Conservation (phyloP, 2,113 vertebrate genomes). For the Petrocephalus microphthalmus region DNA sequence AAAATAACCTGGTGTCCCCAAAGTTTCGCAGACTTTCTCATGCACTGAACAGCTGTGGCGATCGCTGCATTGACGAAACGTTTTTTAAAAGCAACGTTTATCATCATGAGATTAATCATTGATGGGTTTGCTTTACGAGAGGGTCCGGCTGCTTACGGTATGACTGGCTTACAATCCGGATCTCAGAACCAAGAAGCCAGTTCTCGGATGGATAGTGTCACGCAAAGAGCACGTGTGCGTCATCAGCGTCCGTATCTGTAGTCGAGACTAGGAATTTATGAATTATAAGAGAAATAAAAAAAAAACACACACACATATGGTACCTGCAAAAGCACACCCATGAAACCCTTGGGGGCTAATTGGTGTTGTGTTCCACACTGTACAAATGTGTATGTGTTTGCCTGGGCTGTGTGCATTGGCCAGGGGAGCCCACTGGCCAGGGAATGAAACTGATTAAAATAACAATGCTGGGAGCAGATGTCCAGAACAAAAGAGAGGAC, state of each 20-base stretch:
- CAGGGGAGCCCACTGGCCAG: conserved; percentile 12
- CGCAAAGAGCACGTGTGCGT: conserved; percentile 42
- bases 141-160: not conserved
- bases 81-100: not conserved
- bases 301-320: not conserved
- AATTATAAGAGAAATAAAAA: not conserved
- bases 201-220: conserved; percentile 3
- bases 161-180: not conserved
- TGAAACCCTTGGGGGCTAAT: not conserved
- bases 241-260: not conserved
- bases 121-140: not conserved
- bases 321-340: not conserved
- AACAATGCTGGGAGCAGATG: conserved; percentile 53
- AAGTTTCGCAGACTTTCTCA: not conserved
- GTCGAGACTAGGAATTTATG: not conserved
- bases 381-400: not conserved
- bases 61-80: not conserved
- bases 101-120: not conserved
- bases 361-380: not conserved
- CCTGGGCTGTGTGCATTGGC: not conserved
- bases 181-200: conserved; percentile 23
- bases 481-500: conserved; percentile 41
- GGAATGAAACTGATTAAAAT: conserved; percentile 42
- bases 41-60: not conserved
- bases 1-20: not conserved